Evolutionary conservation across 2,113 vertebrate genomes (phyloP).

Genomic region (Panthera tigris): DNA sequence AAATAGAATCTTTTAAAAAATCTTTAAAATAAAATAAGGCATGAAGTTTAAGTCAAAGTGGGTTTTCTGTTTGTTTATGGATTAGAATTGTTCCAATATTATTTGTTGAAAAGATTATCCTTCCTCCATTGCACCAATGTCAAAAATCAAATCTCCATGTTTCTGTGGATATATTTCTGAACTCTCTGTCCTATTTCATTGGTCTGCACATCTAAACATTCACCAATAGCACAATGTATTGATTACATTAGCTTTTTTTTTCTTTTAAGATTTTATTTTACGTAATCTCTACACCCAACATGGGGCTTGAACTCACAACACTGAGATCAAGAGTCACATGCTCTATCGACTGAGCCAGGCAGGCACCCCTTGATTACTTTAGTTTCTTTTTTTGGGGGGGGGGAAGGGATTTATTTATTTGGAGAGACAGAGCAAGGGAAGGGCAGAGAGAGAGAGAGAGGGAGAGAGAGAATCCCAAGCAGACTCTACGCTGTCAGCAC

Average conservation of each 20-base stretch:
- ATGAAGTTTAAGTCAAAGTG: not conserved
- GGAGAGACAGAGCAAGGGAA: too few relatives aligned
- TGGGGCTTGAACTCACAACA: too few relatives aligned
- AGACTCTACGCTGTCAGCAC: too few relatives aligned
- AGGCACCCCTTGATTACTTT: too few relatives aligned
- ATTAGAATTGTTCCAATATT: not conserved
- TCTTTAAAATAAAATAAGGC: not conserved
- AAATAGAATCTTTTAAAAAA: not conserved
- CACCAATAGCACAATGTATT: not conserved
- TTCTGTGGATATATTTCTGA: not conserved
- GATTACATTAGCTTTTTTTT: not conserved
- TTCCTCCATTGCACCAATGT: not conserved
- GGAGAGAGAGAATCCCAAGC: too few relatives aligned
- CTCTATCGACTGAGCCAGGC: too few relatives aligned
- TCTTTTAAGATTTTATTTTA: too few relatives aligned
- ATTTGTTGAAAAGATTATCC: not conserved
- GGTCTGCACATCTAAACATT: not conserved
- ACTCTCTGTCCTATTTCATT: not conserved
- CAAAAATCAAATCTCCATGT: not conserved
- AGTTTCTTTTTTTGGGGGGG: too few relatives aligned
- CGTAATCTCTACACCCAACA: too few relatives aligned
- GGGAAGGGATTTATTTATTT: too few relatives aligned
- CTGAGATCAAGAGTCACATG: too few relatives aligned
- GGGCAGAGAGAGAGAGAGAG: too few relatives aligned
- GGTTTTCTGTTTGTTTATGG: not conserved